Base-by-base conservation (phyloP, 30 jellyfish, hydroid and myxozoan genomes). In the Turritopsis dohrnii region DNA sequence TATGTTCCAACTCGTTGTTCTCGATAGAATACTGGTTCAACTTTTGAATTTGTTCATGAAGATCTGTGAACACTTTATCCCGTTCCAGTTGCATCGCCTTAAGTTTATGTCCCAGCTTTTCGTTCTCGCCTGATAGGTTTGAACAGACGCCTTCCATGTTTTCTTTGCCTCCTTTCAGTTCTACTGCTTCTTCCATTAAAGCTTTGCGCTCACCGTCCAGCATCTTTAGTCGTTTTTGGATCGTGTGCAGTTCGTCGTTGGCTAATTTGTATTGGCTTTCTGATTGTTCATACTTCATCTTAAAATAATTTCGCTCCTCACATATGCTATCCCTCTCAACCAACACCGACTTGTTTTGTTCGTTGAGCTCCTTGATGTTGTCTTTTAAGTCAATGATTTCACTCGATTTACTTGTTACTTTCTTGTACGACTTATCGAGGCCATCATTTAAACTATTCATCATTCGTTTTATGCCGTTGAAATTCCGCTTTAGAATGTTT, bases 101-200 rank as follows among this genome's bases (percentile, higher is more conserved):
- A 30, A 94, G 79, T 72, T 86, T 93, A 21, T 75, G 79, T 18
- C 83, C 82, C 74, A 88, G 74, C 53, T 87, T 88, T 53, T 88
- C 96, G 66, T 94, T 88, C 80, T 94, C 96, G 1, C 89, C 89
- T 71, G 88, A 86, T 28, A 94, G 75, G 54, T 83, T 94, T 26
- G 87, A 77, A 60, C 96, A 94, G 53, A 84, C 85, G 80, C 81
- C 89, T 81, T 89, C 84, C 83, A 81, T 82, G 71, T 89, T 94
- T 22, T 86, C 95, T 83, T 88, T 89, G 30, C 97, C 96, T 18
- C 94, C 96, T 72, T 80, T 86, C 84, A 94, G 74, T 69, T 81
- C 92, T n/a, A 74, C 76, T 19, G 82, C 83, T 29, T 94, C 97
- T 71, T 86, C 74, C 71, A 87, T 85, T 0, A 89, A 76, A 17